Base-by-base conservation (phyloP, 2,113 vertebrate species). In the Hydropotes inermis region DNA sequence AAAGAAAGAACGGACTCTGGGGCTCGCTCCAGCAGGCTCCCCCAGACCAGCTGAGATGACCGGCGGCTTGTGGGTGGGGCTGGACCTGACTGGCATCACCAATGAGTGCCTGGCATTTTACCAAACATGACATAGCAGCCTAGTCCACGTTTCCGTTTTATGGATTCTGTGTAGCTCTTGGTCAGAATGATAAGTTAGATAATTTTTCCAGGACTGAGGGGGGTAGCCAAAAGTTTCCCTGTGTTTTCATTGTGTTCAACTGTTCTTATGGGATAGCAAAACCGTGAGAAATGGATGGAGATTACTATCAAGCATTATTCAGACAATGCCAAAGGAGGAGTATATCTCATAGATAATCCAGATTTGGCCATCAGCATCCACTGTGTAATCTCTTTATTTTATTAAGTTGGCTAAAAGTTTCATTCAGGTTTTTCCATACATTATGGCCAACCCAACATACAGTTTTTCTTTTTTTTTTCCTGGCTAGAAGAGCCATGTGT, bases 241-340 rank as follows among this genome's bases (percentile, higher is more conserved):
- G 0, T 17, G 23, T n/a, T 36, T n/a, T 70, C 23, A 36, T 12
- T 16, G 17, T 17, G 27, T 5, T 57, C 25, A 33, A 1, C 47
- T 21, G 28, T 81, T 52, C 28, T 21, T 81, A 21, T 21, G 16
- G 43, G 78, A 50, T 3, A 54, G 60, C 36, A 21, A 50, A 92
- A 12, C 36, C 21, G 30, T 36, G 7, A 87, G 54, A 64, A 55
- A 28, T 0, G 5, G 10, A 6, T 21, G 47, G 57, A 55, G 76
- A 33, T 12, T 21, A 5, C 5, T 4, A 23, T 1, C 9, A 14
- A 43, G 23, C 70, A 25, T 23, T 15, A 15, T 55, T 36, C 4
- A 47, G 23, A 16, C 13, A 0, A 9, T 3, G 30, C 1, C 3
- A 57, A 11, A 45, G 23, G 7, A 64, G 28, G 2, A 28, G 16